Evolutionary conservation across 1,140 invertebrate species (phyloP), one percentile per base, ranked within the genome.

Genomic region (Zaprionus gabonicus): DNA sequence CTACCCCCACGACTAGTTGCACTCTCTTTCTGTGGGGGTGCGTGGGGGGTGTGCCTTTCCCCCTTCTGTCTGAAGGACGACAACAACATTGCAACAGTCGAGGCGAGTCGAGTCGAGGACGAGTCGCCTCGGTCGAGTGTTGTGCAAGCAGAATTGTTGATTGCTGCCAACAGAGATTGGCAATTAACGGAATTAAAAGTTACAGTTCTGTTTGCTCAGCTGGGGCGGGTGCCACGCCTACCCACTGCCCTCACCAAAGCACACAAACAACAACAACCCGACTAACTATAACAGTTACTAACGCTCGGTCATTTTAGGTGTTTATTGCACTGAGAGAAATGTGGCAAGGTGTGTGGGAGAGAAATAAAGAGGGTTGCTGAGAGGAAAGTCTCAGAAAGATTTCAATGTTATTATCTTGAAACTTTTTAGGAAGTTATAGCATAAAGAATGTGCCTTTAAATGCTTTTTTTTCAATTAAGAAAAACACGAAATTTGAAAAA

Each of bases 181-280:
- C 91, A 92, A 92, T 92, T 92, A 92, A 92, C 91, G 91, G 91
- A 92, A 92, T 92, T 92, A 92, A 92, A 91, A 91, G 85, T 91
- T 91, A 86, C 90, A 91, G 82, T 91, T 91, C 72, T 90, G 86
- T 90, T 88, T 88, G 86, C 63, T 59, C 75, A 79, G 80, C 68
- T 69, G 62, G 79, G 66, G 71, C 12, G 15, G n/a, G 6, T 25
- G 36, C 17, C 3, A 13, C 27, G 10, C 17, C 41, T 12, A 4
- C 25, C 64, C 23, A 23, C 64, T 31, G 1, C n/a, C n/a, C 60
- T 28, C 28, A 7, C 17, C n/a, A 17, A 12, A 12, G 27, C 23
- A 34, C 58, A 17, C 49, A 56, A 64, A 41, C 28, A 46, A 59
- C 51, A 60, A 49, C 23, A 23, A 23, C 23, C 60, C 53, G 60